Evolutionary conservation across 2,113 vertebrate species (phyloP).

Genomic region (Salvelinus fontinalis): DNA sequence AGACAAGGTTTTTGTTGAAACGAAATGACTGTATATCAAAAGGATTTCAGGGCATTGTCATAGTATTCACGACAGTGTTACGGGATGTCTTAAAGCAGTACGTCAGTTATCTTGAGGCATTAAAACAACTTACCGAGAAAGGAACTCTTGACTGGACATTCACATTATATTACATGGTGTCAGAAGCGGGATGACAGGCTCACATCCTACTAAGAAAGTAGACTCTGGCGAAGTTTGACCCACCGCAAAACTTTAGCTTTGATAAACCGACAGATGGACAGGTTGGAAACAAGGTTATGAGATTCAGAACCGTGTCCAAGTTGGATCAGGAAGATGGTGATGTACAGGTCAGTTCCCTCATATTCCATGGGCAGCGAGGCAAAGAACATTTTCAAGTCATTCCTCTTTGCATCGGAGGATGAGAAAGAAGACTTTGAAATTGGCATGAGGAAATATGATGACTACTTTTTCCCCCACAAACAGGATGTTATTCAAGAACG

Average conservation of each 20-base stretch:
- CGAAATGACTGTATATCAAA: too few relatives aligned
- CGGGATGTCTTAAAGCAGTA: too few relatives aligned
- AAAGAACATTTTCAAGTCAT: slow-evolving; percentile 25
- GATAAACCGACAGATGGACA: neutral
- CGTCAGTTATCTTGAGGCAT: too few relatives aligned
- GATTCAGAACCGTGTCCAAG: slow-evolving; percentile 6
- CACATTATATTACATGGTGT: neutral
- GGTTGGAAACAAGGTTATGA: neutral
- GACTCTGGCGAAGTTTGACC: neutral
- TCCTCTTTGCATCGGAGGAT: slow-evolving; percentile 13
- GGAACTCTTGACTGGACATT: too few relatives aligned
- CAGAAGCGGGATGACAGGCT: neutral
- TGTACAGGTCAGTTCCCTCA: slow-evolving; percentile 29
- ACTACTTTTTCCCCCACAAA: slow-evolving; percentile 1
- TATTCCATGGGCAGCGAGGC: slow-evolving; percentile 30
- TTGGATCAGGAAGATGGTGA: slow-evolving; percentile 22
- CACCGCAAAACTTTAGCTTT: neutral
- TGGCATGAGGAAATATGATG: neutral
- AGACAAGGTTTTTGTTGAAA: too few relatives aligned
- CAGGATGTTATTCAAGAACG: slow-evolving; percentile 10
- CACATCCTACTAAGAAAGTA: too few relatives aligned
- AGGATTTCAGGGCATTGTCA: too few relatives aligned
- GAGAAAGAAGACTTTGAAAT: neutral
- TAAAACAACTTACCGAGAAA: too few relatives aligned
- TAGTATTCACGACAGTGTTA: too few relatives aligned